Percentiles rank a stretch among this genome's conserved stretches.
Evolutionary conservation across 2,113 vertebrate genomes (phyloP).

Genomic region (Peromyscus californicus): DNA sequence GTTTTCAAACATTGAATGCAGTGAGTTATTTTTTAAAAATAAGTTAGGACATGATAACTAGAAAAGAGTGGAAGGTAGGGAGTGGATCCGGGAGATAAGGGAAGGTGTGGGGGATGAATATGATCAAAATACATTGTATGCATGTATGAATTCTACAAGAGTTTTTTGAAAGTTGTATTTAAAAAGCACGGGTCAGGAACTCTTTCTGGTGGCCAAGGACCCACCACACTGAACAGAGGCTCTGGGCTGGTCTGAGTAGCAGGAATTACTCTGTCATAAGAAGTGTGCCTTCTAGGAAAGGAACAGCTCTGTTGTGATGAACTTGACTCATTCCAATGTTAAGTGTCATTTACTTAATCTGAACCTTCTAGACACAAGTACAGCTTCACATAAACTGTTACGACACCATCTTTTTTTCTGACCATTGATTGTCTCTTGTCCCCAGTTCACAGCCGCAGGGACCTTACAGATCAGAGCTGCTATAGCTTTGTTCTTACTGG

Average conservation of each 20-base stretch:
- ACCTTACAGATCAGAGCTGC: neutral
- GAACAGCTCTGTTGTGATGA: neutral
- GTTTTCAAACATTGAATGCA: neutral
- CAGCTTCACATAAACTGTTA: neutral
- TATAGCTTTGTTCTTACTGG: neutral
- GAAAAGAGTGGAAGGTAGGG: neutral
- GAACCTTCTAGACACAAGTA: neutral
- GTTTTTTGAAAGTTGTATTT: neutral
- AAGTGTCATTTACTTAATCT: neutral
- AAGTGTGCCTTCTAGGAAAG: neutral
- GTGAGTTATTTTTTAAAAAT: neutral
- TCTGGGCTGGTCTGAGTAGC: neutral
- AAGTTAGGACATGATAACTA: neutral
- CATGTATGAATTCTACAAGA: neutral
- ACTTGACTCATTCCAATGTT: conserved; percentile 13
- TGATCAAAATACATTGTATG: neutral
- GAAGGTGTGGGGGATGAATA: neutral
- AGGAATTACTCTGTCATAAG: neutral
- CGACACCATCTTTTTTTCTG: neutral
- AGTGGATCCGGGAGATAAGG: neutral
- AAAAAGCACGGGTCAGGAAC: neutral
- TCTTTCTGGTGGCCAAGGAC: neutral
- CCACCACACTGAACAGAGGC: neutral
- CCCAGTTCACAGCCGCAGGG: neutral
- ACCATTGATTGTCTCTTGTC: neutral